Evolutionary conservation across 2,888 invertebrate genomes (phyloP), one percentile per base, ranked within the genome.

Genomic region (Notodromas monacha): DNA sequence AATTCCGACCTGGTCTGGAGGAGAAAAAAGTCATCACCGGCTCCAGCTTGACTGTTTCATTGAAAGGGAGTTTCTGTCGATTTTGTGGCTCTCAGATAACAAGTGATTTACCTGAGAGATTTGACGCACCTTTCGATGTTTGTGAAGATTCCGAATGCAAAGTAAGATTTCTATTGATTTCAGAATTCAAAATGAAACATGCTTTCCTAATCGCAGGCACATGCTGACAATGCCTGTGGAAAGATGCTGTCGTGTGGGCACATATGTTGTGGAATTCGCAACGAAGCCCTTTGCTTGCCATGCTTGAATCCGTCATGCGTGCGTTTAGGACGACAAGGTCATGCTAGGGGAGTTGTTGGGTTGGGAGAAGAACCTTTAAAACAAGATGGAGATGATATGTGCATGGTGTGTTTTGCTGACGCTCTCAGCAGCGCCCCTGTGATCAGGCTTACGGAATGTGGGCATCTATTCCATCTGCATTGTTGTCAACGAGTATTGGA

Each of bases 401-500:
- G 92, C 52, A 89, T 92, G 77, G 79, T 92, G 41, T 92, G 92
- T 49, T 92, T 92, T 52, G 81, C 84, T 1, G 92, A 92, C 48
- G 81, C 89, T 1, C 54, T 92, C 26, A 73, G 81, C 15, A 81
- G 76, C 38, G 86, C 89, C 1, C 92, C 92, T 6, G 74, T 86
- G 3, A 63, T 89, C 43, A 73, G 77, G 65, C 52, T 89, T 31
- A n/a, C n/a, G n/a, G 61, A 65, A 39, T 92, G 92, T 49, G 84
- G 84, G 0, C 92, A 92, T 46, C 76, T 89, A 10, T 92, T 92
- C 50, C 92, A 92, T 45, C 59, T 67, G 33, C 77, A 81, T 43
- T 92, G 92, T 51, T 69, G 74, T 44, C 65, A 65, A 44, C 65
- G 67, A 35, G 74, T 79, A 2, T 54, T 89, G 31, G 59, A 62